Base-by-base conservation (phyloP, 2,113 vertebrate genomes). In the Ciconia maguari region DNA sequence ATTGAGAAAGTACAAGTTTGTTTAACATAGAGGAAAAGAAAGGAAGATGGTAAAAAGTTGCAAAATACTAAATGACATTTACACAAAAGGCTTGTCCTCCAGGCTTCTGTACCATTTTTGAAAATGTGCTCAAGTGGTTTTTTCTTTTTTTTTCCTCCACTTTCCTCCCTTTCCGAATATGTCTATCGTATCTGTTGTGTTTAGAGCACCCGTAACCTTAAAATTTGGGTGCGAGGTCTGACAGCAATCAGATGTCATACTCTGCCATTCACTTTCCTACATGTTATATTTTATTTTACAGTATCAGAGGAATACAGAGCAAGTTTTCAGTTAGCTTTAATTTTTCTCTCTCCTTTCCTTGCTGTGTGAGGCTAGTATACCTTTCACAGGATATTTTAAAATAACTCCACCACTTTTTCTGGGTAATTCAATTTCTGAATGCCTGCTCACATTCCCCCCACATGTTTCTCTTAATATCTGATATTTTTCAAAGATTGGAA, bases 401-500 rank as follows among this genome's bases (percentile, higher is more conserved):
- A 83, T 64, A 78, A 74, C 46, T 83, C 26, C 34, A 57, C 38
- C 8, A 7, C 52, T 93, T 92, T 89, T 76, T 64, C 68, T 87
- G 72, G 18, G 48, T 83, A 93, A 83, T 87, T 89, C 91, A 44
- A 72, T 83, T 95, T 89, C 72, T 89, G 83, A 84, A 78, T 91
- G 77, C 87, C 57, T 66, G 72, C 51, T 93, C 19, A 29, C 58
- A 42, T 93, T 92, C 83, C 93, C 74, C n/a, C 62, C 70, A 38
- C 42, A 25, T 64, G 30, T 87, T 94, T 89, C 58, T 87, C 76
- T 90, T 94, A 87, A 79, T 74, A 69, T 65, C 61, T 95, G 78
- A 68, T 96, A 78, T 94, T 96, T 93, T 95, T 94, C 82, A 92
- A 51, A 91, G 60, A 44, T 46, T 91, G 83, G 70, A 94, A 91